A percentile compares a stretch with the other conserved stretches of the same genome.
Conservation (phyloP, 2,888 invertebrate genomes). For the Perithous albicinctus region DNA sequence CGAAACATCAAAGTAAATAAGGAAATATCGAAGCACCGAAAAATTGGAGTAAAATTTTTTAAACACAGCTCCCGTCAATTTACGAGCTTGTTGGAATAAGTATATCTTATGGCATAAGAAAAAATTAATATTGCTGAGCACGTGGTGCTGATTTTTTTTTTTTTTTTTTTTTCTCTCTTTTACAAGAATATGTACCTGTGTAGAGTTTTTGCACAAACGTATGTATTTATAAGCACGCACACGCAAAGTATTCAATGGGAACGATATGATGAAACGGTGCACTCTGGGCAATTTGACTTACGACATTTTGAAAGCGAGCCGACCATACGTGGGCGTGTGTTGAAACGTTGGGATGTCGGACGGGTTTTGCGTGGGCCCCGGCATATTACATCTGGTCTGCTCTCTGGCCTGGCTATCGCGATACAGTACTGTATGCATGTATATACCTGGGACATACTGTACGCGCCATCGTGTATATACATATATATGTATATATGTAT, state of each 20-base stretch:
- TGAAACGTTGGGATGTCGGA: constrained; percentile 83
- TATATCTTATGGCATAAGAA: constrained; percentile 43
- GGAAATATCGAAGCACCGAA: background rate
- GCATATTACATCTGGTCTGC: constrained; percentile 82
- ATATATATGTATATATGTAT: background rate
- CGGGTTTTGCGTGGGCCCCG: constrained; percentile 82
- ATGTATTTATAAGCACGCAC: constrained; percentile 20
- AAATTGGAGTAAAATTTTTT: background rate
- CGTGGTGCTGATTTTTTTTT: constrained; percentile 29
- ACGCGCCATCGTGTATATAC: constrained; percentile 11
- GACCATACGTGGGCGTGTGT: constrained; percentile 82
- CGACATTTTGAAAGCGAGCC: constrained; percentile 82
- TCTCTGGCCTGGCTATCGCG: constrained; percentile 49
- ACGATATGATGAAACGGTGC: constrained; percentile 79
- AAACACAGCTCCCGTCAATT: background rate
- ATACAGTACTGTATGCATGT: constrained; percentile 35
- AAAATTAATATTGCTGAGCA: constrained; percentile 49
- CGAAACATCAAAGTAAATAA: background rate
- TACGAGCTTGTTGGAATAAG: constrained; percentile 31
- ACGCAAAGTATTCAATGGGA: constrained; percentile 58
- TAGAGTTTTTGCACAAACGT: constrained; percentile 6
- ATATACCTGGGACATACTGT: constrained; percentile 24
- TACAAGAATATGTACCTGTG: constrained; percentile 1
- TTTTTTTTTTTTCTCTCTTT: too few species aligned
- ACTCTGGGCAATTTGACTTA: constrained; percentile 82